phyloP scores from a whole-genome alignment of 1,140 invertebrate species.

The Megalonaias nervosa region DNA sequence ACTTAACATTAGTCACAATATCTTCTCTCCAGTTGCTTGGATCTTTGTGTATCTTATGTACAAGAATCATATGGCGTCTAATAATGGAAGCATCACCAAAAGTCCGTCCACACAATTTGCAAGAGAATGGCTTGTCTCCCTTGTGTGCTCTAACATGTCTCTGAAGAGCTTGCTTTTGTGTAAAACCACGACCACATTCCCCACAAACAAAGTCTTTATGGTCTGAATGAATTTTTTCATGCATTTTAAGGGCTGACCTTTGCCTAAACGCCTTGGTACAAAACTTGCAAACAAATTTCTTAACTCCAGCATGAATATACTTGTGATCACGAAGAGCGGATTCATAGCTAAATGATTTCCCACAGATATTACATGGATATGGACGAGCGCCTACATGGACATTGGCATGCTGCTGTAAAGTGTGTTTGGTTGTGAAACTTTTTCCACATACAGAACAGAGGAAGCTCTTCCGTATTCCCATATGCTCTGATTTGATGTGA shows the following conservation, averaged over 20 bases:
- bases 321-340: conserved; percentile 57
- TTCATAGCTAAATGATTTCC: conserved; percentile 58
- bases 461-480: conserved; percentile 44
- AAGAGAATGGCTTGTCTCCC: conserved; percentile 90
- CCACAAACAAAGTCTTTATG: conserved; percentile 52
- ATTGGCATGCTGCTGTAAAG: conserved; percentile 55
- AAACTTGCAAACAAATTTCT: conserved; percentile 49
- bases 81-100: conserved; percentile 71
- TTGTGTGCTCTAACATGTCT: conserved; percentile 92
- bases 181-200: conserved; percentile 62
- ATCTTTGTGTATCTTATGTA: conserved; percentile 60
- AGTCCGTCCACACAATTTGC: conserved; percentile 75
- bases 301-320: conserved; percentile 47
- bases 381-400: conserved; percentile 56
- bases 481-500: conserved; percentile 53
- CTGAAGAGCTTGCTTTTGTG: conserved; percentile 62
- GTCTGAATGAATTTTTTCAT: conserved; percentile 58
- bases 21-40: conserved; percentile 54
- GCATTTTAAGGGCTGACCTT: conserved; percentile 68
- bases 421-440: conserved; percentile 59
- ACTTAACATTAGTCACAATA: conserved; percentile 22
- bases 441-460: conserved; percentile 62
- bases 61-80: conserved; percentile 59
- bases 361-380: conserved; percentile 57
- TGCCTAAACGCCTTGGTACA: conserved; percentile 79